These are phyloP conservation scores for Neosalanx taihuensis DNA, from an alignment of 2,797 vertebrate genomes.

Conservation along the genomic window DNA sequence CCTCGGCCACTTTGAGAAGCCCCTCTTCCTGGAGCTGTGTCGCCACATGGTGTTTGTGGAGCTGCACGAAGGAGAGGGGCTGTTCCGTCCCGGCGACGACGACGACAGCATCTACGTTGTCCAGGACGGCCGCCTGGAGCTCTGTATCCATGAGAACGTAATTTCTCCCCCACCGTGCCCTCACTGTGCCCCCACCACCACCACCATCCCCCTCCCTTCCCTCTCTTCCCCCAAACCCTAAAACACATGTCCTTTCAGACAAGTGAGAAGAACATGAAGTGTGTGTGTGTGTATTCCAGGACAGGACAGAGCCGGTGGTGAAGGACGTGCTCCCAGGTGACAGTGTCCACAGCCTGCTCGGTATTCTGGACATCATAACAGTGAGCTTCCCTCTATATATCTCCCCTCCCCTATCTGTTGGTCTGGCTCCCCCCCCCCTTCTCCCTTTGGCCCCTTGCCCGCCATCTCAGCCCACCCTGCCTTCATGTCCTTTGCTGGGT, in stretches of 20 bases:
- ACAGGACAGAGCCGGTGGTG: conserved; percentile 87
- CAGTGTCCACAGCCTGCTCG: conserved; percentile 96
- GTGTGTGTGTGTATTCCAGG: conserved; percentile 66
- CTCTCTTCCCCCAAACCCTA: no score
- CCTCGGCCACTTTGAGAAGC: conserved; percentile 97
- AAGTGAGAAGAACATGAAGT: background rate
- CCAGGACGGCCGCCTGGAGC: conserved; percentile 91
- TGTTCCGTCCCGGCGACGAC: conserved; percentile 88
- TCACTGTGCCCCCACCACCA: background rate
- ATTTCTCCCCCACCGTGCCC: background rate
- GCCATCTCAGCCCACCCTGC: background rate
- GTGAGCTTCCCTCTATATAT: conserved; percentile 68
- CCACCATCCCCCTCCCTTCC: background rate
- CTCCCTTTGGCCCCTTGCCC: background rate
- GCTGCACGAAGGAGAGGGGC: conserved; percentile 86
- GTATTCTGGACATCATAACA: conserved; percentile 94
- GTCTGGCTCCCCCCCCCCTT: conserved; percentile 1
- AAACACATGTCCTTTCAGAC: background rate
- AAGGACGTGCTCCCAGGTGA: conserved; percentile 93
- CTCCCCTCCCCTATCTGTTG: background rate
- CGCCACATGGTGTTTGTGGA: conserved; percentile 95
- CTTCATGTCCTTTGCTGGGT: background rate
- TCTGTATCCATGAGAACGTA: conserved; percentile 85
- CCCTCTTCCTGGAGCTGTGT: conserved; percentile 93
- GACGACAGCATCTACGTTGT: conserved; percentile 96